Evolutionary conservation across 2,888 invertebrate species (phyloP).

Genomic region (Orthosia gracilis): DNA sequence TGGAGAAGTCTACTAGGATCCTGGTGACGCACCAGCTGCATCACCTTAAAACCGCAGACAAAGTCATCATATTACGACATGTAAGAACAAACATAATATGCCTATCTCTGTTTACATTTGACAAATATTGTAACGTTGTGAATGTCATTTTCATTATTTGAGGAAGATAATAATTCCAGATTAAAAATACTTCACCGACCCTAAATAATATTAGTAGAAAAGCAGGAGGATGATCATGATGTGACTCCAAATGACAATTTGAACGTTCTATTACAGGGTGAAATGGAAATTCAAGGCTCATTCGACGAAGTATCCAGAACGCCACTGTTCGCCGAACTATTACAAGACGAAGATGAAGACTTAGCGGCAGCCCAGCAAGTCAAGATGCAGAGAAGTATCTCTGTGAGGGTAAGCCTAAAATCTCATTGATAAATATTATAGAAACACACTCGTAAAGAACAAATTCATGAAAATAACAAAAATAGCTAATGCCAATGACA

Average conservation of each 20-base stretch:
- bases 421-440: not conserved
- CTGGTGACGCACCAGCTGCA: conserved; percentile 97
- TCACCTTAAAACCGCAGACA: conserved; percentile 92
- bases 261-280: conserved; percentile 85
- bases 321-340: conserved; percentile 85
- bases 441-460: not conserved
- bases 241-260: not conserved
- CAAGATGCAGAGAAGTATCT: conserved; percentile 77
- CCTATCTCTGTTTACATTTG: conserved; percentile 1
- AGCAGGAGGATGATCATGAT: not conserved
- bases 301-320: conserved; percentile 90
- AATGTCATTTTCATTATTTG: conserved; percentile 12
- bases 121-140: conserved; percentile 13
- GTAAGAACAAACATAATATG: conserved; percentile 85
- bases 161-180: conserved; percentile 22
- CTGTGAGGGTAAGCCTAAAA: conserved; percentile 56
- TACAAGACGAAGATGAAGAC: conserved; percentile 83
- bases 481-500: conserved; percentile 1
- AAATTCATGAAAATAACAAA: not conserved
- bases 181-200: not conserved
- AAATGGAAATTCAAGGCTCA: conserved; percentile 91
- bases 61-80: conserved; percentile 92
- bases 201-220: not conserved
- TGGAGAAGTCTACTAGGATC: conserved; percentile 93
- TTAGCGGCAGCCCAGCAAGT: conserved; percentile 60